Evolutionary conservation across 2,888 invertebrate genomes (phyloP).

Genomic region (Apoda limacodes): DNA sequence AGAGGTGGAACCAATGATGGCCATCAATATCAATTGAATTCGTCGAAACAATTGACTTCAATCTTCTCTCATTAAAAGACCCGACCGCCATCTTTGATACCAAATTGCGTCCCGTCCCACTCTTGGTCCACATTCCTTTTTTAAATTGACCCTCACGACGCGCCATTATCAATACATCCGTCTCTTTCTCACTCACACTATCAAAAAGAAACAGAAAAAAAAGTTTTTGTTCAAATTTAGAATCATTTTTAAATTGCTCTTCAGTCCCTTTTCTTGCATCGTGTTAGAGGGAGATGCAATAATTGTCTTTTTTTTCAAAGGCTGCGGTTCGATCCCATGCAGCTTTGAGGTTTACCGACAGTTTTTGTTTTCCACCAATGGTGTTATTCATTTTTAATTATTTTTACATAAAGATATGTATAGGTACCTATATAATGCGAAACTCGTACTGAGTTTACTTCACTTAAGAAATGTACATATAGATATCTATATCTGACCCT

Average conservation of each 20-base stretch:
- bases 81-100: constrained; percentile 22
- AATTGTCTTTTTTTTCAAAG: constrained; percentile 21
- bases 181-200: constrained; percentile 22
- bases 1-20: constrained; percentile 7
- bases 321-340: constrained; percentile 22
- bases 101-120: constrained; percentile 23
- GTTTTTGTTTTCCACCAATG: constrained; percentile 13
- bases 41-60: constrained; percentile 27
- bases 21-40: constrained; percentile 20
- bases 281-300: constrained; percentile 20
- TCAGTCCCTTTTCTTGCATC: constrained; percentile 6
- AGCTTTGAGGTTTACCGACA: constrained; percentile 22
- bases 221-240: constrained; percentile 29
- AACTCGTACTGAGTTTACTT: no score
- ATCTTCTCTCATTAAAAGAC: constrained; percentile 23
- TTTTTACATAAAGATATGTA: no score
- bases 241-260: constrained; percentile 28
- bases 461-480: no score
- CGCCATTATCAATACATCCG: constrained; percentile 11
- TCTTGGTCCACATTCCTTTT: constrained; percentile 28
- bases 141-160: constrained; percentile 23
- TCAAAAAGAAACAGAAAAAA: constrained; percentile 8
- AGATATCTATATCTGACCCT: no score
- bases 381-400: no score
- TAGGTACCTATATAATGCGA: no score